Conservation (phyloP, 2,113 vertebrate genomes). For the Varanus komodoensis region DNA sequence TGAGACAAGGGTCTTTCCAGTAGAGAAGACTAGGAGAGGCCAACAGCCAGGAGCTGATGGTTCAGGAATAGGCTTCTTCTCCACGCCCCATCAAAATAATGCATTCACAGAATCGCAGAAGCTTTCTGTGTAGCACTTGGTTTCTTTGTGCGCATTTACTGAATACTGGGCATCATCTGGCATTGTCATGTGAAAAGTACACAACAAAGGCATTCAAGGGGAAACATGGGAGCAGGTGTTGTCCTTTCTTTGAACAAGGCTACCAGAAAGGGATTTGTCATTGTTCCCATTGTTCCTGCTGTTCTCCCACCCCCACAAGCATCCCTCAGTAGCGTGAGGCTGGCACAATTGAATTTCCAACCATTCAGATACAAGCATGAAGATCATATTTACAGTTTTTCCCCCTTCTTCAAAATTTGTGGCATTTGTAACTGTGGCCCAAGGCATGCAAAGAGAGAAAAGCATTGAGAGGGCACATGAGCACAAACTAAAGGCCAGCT, state of each 20-base stretch:
- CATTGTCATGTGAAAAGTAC: conserved; percentile 39
- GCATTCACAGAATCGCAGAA: background rate
- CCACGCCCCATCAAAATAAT: background rate
- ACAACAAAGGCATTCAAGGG: conserved; percentile 43
- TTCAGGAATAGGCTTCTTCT: conserved; percentile 21
- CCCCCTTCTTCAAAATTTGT: background rate
- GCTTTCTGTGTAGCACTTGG: conserved; percentile 18
- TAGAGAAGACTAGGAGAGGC: conserved; percentile 40
- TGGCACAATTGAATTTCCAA: conserved; percentile 16
- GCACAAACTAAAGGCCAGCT: background rate
- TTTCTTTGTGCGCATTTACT: conserved; percentile 40
- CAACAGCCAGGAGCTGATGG: background rate
- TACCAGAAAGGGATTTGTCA: conserved; percentile 33
- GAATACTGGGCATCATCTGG: conserved; percentile 17
- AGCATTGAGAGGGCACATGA: background rate
- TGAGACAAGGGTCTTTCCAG: conserved; percentile 21
- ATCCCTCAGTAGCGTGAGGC: background rate
- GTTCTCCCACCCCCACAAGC: conserved; percentile 31
- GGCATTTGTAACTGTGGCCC: background rate
- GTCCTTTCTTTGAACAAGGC: conserved; percentile 27
- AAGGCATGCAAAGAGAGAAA: background rate
- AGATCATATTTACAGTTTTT: background rate
- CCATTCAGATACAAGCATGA: background rate
- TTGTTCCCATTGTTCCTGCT: conserved; percentile 4
- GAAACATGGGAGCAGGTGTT: conserved; percentile 48